A percentile compares a stretch with the other conserved stretches of the same genome.
phyloP scores from a whole-genome alignment of 2,113 vertebrate species.

The Acinonyx jubatus region DNA sequence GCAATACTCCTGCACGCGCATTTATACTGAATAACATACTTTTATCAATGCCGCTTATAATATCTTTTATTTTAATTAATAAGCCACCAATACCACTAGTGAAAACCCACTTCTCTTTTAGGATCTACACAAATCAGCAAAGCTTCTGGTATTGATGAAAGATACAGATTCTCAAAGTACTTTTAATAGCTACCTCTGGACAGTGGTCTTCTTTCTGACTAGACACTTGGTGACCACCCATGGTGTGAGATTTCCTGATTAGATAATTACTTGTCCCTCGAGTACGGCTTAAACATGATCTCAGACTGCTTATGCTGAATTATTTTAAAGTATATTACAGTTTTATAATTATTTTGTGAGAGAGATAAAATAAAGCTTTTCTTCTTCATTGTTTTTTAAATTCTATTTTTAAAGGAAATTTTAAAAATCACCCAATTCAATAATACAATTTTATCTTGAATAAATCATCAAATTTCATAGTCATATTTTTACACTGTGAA shows the following conservation, averaged over 20 bases:
- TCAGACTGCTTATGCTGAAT: not conserved
- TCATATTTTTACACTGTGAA: slow-evolving; percentile 15
- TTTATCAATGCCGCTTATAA: not conserved
- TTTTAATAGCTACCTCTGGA: not conserved
- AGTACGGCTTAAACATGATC: not conserved
- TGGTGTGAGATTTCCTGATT: not conserved
- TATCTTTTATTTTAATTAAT: not conserved
- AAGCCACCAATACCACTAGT: not conserved
- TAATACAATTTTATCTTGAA: slow-evolving; percentile 30
- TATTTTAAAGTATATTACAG: not conserved
- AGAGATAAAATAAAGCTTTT: not conserved
- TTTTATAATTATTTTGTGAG: slow-evolving; percentile 19
- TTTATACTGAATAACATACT: not conserved
- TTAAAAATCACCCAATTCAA: not conserved
- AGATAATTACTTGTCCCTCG: not conserved
- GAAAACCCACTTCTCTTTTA: not conserved
- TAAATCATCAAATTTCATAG: not conserved
- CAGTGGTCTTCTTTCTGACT: not conserved
- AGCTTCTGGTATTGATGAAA: not conserved
- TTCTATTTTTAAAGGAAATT: not conserved
- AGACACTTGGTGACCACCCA: not conserved
- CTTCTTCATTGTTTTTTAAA: not conserved
- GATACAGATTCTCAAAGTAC: not conserved
- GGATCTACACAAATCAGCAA: not conserved
- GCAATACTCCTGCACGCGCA: not conserved